Evolutionary conservation across 1,140 invertebrate genomes (phyloP), one percentile per base, ranked within the genome.

Genomic region (Elymnias hypermnestra): DNA sequence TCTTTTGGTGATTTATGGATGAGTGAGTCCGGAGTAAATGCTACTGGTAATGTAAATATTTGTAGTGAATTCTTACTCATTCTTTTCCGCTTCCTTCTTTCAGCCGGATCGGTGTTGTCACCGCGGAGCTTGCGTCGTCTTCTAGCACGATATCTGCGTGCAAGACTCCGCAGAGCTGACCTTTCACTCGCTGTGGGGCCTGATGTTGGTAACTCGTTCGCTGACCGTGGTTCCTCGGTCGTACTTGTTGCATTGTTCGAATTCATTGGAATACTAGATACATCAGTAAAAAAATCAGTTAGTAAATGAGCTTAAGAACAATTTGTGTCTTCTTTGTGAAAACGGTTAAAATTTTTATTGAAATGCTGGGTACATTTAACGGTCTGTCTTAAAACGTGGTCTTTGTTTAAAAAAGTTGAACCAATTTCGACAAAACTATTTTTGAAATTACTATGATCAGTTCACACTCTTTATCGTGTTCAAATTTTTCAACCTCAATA

Each of bases 91-190:
- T 81, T 81, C 53, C 81, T 81, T 43, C 81, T 44, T 44, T 79
- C 72, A 15, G 77, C 81, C 3, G 81, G 81, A 53, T 84, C 71
- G 4, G 74, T 57, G 33, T 71, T 78, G 23, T 82, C 81, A 3
- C 69, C 72, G n/a, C 74, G 65, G 14, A 78, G 88, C 76, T 84
- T 88, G 72, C 84, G 85, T 25, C 86, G 83, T 21, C 88, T 69
- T 38, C 88, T 66, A 8, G 75, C 84, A 1, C 88, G 60, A 70
- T 92, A 92, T 5, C 90, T 89, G 2, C 91, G 88, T 1, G 91
- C 92, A 39, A 94, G 92, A 68, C 91, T 93, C 71, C 93, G 90
- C 38, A 94, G 89, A 8, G 92, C 92, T 18, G 92, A 89, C 63
- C 93, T 92, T 66, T 93, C 90, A 57, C 92, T 92, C 26, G 89